Conservation (phyloP, 2,888 invertebrate genomes). For the Tortrix viridana region DNA sequence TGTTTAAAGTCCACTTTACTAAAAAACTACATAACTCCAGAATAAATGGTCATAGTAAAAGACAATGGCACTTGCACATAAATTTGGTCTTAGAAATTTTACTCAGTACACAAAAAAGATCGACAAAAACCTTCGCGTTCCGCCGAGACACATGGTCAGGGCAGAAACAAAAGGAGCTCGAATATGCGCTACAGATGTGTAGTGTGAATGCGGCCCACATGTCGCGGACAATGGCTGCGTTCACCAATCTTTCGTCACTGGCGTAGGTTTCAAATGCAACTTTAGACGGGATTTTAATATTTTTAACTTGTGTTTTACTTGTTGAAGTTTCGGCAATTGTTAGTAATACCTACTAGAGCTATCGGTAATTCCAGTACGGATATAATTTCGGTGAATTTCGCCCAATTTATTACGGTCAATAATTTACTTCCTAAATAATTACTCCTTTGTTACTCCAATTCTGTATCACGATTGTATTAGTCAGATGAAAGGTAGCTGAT, state of each 20-base stretch:
- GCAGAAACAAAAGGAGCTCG: conserved; percentile 71
- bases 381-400: too few species aligned
- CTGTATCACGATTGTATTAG: too few species aligned
- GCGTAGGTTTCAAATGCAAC: conserved; percentile 17
- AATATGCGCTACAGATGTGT: conserved; percentile 81
- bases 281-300: conserved; percentile 8
- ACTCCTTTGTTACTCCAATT: too few species aligned
- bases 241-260: conserved; percentile 45
- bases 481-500: too few species aligned
- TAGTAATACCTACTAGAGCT: too few species aligned
- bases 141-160: conserved; percentile 69
- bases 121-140: conserved; percentile 66
- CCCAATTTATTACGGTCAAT: too few species aligned
- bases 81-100: conserved; percentile 39
- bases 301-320: not conserved
- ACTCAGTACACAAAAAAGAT: conserved; percentile 62
- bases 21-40: not conserved
- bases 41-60: not conserved
- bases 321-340: too few species aligned
- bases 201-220: conserved; percentile 45
- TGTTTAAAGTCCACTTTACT: not conserved
- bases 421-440: too few species aligned
- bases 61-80: conserved; percentile 11
- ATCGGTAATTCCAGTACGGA: too few species aligned
- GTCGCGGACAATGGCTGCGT: conserved; percentile 62